Conservation (phyloP, 2,888 invertebrate genomes). For the Lepidochitona cinerea region DNA sequence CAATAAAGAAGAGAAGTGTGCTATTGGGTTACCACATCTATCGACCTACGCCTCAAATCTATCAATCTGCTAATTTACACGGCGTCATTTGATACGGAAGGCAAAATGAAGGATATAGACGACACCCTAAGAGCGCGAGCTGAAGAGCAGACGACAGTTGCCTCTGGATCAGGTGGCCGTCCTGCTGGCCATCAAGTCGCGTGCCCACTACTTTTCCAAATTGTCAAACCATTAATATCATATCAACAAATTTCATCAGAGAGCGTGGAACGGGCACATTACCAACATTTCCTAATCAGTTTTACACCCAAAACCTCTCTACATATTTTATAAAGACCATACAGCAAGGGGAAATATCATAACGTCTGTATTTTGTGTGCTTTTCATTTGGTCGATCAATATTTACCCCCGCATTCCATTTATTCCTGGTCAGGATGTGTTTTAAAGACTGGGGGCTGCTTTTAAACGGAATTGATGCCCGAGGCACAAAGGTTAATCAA, state of each 20-base stretch:
- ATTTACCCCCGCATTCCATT: neutral
- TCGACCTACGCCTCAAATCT: neutral
- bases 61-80: neutral
- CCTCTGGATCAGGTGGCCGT: neutral
- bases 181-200: neutral
- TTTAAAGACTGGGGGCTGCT: no score
- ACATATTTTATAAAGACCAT: neutral
- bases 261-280: neutral
- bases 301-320: neutral
- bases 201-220: neutral
- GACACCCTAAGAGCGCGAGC: neutral
- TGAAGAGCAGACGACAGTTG: neutral
- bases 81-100: neutral
- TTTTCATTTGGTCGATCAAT: neutral
- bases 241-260: neutral
- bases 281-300: neutral
- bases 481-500: neutral
- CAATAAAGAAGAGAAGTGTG: neutral
- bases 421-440: no score
- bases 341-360: neutral
- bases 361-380: neutral
- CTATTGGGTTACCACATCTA: neutral
- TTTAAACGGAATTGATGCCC: neutral
- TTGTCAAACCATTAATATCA: neutral
- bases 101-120: neutral